Percentiles rank a stretch among this genome's conserved stretches.
Evolutionary conservation across 2,888 invertebrate species (phyloP).

Genomic region (Disparrhopalites patrizii): DNA sequence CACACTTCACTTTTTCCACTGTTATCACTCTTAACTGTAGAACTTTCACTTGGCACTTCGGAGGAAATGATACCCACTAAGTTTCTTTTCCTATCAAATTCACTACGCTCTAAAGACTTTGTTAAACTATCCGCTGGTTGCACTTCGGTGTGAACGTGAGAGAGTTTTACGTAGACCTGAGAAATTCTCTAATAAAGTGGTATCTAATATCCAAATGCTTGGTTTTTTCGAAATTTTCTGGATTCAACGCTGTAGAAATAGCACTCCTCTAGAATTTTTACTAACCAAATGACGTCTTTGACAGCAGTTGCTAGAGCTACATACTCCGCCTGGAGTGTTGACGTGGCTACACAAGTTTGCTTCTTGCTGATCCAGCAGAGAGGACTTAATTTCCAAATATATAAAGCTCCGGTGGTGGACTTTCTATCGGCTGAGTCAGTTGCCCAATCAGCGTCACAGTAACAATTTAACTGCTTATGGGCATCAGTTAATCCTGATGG

Average conservation of each 20-base stretch:
- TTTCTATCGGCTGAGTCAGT: constrained; percentile 37
- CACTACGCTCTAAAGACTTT: constrained; percentile 20
- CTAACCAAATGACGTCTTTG: constrained; percentile 18
- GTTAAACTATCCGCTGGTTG: constrained; percentile 24
- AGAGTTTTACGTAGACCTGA: background rate
- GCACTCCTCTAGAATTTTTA: constrained; percentile 28
- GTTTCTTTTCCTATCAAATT: no score
- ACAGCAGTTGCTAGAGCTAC: constrained; percentile 35
- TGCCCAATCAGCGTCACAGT: constrained; percentile 49
- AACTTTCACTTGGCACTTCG: no score
- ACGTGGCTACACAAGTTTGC: constrained; percentile 17
- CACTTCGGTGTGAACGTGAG: background rate
- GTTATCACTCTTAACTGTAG: no score
- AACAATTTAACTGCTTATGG: constrained; percentile 38
- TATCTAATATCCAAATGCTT: constrained; percentile 47
- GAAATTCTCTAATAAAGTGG: constrained; percentile 32
- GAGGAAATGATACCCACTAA: no score
- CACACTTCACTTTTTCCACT: no score
- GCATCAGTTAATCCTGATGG: background rate
- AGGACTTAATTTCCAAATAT: constrained; percentile 7
- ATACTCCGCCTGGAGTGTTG: constrained; percentile 28
- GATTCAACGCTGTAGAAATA: constrained; percentile 43
- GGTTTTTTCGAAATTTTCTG: constrained; percentile 38
- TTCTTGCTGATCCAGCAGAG: constrained; percentile 14
- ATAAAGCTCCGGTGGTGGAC: constrained; percentile 45